A percentile compares a stretch with the other conserved stretches of the same genome.
phyloP scores from a whole-genome alignment of 1,140 invertebrate species.

The Paraescarpia echinospica region DNA sequence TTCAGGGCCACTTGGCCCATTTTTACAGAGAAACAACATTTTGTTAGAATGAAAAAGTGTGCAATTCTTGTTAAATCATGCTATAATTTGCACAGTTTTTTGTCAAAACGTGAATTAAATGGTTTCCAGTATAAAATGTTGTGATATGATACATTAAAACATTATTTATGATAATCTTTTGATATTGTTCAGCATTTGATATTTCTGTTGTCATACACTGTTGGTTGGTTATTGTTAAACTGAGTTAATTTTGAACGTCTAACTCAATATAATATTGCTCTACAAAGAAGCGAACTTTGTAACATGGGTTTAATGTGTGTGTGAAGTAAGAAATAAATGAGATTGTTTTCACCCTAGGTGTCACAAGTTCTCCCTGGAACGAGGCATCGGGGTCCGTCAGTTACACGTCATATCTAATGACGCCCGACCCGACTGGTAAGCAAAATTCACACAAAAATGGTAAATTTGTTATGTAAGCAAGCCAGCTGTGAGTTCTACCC shows the following conservation, averaged over 20 bases:
- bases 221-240: neutral
- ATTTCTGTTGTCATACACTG: neutral
- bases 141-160: too few relatives aligned
- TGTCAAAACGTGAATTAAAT: too few relatives aligned
- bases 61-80: too few relatives aligned
- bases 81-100: too few relatives aligned
- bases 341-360: conserved; percentile 62
- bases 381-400: conserved; percentile 70
- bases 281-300: neutral
- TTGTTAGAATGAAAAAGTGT: neutral
- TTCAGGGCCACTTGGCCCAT: too few relatives aligned
- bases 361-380: conserved; percentile 77
- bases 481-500: too few relatives aligned
- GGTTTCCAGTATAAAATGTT: neutral
- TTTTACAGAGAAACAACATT: too few relatives aligned
- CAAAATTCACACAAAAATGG: too few relatives aligned
- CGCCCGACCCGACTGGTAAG: conserved; percentile 66
- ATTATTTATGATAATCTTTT: neutral
- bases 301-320: neutral
- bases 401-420: conserved; percentile 68
- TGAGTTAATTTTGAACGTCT: neutral
- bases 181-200: neutral
- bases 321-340: neutral
- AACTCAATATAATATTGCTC: neutral
- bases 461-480: too few relatives aligned